Evolutionary conservation across 2,113 vertebrate species (phyloP), one percentile per base, ranked within the genome.

Genomic region (Myotis lucifugus): DNA sequence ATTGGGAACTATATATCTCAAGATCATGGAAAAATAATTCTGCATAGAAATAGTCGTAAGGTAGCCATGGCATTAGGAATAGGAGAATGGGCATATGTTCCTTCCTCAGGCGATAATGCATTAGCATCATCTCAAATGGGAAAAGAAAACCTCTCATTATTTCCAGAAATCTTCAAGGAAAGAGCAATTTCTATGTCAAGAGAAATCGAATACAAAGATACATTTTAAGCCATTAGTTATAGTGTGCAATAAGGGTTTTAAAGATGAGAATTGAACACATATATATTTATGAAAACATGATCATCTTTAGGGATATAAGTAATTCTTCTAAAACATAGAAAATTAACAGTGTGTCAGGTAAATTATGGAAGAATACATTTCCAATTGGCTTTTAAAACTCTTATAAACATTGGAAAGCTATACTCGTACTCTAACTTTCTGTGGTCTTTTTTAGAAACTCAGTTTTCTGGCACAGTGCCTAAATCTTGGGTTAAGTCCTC

Each of bases 131-230:
- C 46, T 77, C 72, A 56, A 32, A 11, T 37, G 64, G 76, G 77
- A 94, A 90, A 81, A 79, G 2, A 85, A 77, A 59, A 56, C 19
- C 1, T 82, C 67, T 73, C 23, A 34, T 72, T 83, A 70, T 89
- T 90, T 56, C 92, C 18, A 92, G 73, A 94, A 94, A 93, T 88
- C 50, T 85, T 90, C 25, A 77, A 82, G 61, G 69, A 66, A 78
- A 78, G 25, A 81, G 17, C 0, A 6, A n/a, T 88, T 88, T 88
- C 81, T 96, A 18, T 64, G 5, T 83, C 72, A 86, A 85, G 48
- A 42, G 48, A 93, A 95, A 92, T 77, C 6, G 19, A 79, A 86
- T 83, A 29, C 37, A 82, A 66, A 85, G 32, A 66, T 54, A 77
- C 64, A 2, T 23, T 78, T 89, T 77, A 84, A 87, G 14, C 2